A percentile compares a stretch with the other conserved stretches of the same genome.
These are phyloP conservation scores for Bombyx mandarina DNA, from an alignment of 1,140 invertebrate genomes.

Conservation along the genomic window DNA sequence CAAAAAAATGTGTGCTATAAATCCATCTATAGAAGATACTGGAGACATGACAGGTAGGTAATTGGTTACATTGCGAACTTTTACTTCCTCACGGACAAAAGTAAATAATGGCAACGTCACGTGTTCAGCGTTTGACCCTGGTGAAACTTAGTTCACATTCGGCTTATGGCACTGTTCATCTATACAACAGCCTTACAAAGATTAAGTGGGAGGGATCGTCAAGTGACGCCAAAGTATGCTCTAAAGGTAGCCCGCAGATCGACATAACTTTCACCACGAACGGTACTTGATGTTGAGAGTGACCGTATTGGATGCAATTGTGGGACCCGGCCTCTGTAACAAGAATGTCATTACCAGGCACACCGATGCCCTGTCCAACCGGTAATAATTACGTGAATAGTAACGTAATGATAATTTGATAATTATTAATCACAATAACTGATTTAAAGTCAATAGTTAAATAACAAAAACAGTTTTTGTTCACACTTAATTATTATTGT, in stretches of 20 bases:
- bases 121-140: constrained; percentile 48
- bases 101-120: constrained; percentile 47
- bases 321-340: too few relatives aligned
- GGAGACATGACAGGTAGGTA: constrained; percentile 6
- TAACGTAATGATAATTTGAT: too few relatives aligned
- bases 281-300: constrained; percentile 22
- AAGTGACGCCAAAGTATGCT: too few relatives aligned
- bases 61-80: constrained; percentile 22
- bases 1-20: too few relatives aligned
- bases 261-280: constrained; percentile 45
- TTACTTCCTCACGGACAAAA: constrained; percentile 50
- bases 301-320: neutral
- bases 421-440: too few relatives aligned
- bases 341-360: neutral
- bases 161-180: too few relatives aligned
- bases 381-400: too few relatives aligned
- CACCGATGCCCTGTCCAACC: too few relatives aligned
- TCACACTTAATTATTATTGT: too few relatives aligned
- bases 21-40: neutral
- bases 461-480: too few relatives aligned
- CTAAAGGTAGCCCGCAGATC: constrained; percentile 12
- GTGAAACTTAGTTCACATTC: constrained; percentile 14
- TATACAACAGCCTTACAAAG: constrained; percentile 9
- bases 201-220: too few relatives aligned
- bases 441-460: too few relatives aligned